Evolutionary conservation across 2,113 vertebrate genomes (phyloP), one percentile per base, ranked within the genome.

Genomic region (Psilopsiagon aymara): DNA sequence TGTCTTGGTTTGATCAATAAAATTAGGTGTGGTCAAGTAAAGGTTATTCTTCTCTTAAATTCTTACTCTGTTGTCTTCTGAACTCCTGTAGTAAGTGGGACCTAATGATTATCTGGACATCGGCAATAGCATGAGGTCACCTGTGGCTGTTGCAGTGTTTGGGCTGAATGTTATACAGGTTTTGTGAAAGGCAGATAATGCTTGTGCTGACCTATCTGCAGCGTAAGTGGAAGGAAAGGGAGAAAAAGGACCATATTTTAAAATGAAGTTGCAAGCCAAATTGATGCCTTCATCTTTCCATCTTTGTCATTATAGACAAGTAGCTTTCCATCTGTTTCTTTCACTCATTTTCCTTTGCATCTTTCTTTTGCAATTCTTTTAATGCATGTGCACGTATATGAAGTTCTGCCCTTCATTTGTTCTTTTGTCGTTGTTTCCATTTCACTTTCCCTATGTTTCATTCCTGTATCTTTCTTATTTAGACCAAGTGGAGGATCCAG

Each of bases 381-480:
- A 77, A 71, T 47, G 77, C 66, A 69, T 28, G 25, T 39, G 64
- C 88, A 24, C 77, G 28, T 55, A 52, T 27, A 52, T 95, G 81
- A 71, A 91, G 77, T 95, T 84, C 97, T 96, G 51, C 91, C 93
- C 92, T 97, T 95, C 88, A 39, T 95, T 97, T 96, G 51, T 92
- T 95, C 96, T 93, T 96, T 95, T 91, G 82, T 97, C 94, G n/a
- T 95, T 81, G 94, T 98, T 96, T 97, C 96, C 98, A 97, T 98
- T 97, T 97, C 96, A 91, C 97, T 98, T 97, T 97, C 94, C 91
- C 95, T 94, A 95, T 97, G 96, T 98, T 98, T 98, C 98, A 97
- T 98, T 98, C 97, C 98, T 98, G 87, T 98, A 92, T 98, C 98
- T 98, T 97, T 98, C 97, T 98, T 97, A 88, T 98, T 96, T 98